Conservation (phyloP, 2,113 vertebrate species). For the Phycodurus eques region DNA sequence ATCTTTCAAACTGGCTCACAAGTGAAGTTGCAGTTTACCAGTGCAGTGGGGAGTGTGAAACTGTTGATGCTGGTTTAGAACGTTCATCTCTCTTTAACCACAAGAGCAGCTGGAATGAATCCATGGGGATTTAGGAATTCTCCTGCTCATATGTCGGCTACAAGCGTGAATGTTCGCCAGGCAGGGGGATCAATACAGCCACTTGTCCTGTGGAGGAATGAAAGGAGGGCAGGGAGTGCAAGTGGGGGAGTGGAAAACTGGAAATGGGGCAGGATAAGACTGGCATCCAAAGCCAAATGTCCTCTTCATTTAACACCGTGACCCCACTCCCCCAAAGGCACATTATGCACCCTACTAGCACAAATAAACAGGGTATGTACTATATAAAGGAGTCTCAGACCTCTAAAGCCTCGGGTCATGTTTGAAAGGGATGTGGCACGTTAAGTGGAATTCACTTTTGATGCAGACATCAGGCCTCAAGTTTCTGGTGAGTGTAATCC, state of each 20-base stretch:
- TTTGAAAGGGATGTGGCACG: conserved; percentile 66
- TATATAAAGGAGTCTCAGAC: conserved; percentile 68
- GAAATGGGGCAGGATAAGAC: conserved; percentile 28
- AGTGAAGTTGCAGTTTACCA: conserved; percentile 29
- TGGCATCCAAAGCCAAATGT: conserved; percentile 29
- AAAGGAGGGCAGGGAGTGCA: conserved; percentile 9
- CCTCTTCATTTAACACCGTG: conserved; percentile 22
- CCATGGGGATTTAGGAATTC: conserved; percentile 27
- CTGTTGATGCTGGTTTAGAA: conserved; percentile 28
- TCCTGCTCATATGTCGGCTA: conserved; percentile 35
- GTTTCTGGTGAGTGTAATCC: conserved; percentile 69
- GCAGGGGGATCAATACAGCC: conserved; percentile 40
- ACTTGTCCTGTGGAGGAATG: conserved; percentile 34
- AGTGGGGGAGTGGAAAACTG: conserved; percentile 51
- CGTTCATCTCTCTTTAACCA: conserved; percentile 21
- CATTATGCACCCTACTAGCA: conserved; percentile 36
- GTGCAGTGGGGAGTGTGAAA: conserved; percentile 17
- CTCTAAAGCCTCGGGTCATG: conserved; percentile 50
- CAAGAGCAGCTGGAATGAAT: conserved; percentile 38
- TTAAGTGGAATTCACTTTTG: conserved; percentile 79
- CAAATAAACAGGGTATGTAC: conserved; percentile 67
- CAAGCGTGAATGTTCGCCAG: conserved; percentile 27
- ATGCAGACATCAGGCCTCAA: conserved; percentile 68
- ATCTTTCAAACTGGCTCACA: conserved; percentile 40
- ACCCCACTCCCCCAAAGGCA: conserved; percentile 34